Percentiles rank a stretch among this genome's conserved stretches.
Evolutionary conservation across 2,113 vertebrate species (phyloP).

Genomic region (Eleginops maclovinus): DNA sequence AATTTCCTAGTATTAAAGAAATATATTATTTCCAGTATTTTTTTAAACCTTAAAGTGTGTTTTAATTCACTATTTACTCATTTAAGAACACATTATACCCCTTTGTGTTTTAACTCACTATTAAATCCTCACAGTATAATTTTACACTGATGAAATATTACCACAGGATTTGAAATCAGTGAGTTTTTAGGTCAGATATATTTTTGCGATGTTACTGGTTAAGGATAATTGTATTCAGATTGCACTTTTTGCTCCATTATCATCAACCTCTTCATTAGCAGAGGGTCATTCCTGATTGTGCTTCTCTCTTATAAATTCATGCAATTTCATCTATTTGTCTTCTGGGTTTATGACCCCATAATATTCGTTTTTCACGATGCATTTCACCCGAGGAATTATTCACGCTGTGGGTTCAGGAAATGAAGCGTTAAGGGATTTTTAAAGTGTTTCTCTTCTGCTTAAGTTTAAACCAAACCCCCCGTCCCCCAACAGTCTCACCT

Average conservation of each 20-base stretch:
- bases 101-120: neutral
- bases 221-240: slow-evolving; percentile 53
- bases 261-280: slow-evolving; percentile 57
- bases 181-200: slow-evolving; percentile 35
- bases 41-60: neutral
- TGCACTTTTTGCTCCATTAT: slow-evolving; percentile 61
- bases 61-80: neutral
- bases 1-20: too few relatives aligned
- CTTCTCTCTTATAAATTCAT: slow-evolving; percentile 44
- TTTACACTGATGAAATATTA: slow-evolving; percentile 9
- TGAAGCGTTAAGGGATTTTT: neutral
- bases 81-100: neutral
- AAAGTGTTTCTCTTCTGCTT: neutral
- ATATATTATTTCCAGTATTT: neutral
- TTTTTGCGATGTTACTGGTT: slow-evolving; percentile 30
- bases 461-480: neutral
- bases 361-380: neutral
- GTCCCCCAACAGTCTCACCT: neutral
- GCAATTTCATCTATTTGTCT: slow-evolving; percentile 39
- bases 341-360: neutral
- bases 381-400: slow-evolving; percentile 8
- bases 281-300: slow-evolving; percentile 14
- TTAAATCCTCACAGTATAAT: slow-evolving; percentile 22
- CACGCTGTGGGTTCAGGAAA: slow-evolving; percentile 6
- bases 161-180: slow-evolving; percentile 6